phyloP scores from a whole-genome alignment of 1,140 invertebrate species.

The Drosophila chauvacae region DNA sequence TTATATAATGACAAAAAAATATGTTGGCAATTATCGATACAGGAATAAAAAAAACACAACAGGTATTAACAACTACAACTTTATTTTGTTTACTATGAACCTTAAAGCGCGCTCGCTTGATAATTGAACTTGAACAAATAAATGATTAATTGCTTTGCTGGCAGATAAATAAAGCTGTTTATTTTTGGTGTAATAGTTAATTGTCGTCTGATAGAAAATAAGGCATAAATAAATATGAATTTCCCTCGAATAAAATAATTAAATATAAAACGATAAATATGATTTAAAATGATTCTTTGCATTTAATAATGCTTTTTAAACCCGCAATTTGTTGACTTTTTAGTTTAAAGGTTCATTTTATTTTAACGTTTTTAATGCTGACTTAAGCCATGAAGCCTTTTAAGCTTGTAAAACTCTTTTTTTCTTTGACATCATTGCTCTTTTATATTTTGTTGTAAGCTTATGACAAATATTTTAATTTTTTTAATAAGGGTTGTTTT shows the following conservation, averaged over 20 bases:
- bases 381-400: background rate
- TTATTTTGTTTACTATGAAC: constrained; percentile 5
- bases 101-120: background rate
- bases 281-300: background rate
- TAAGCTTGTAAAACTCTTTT: too few relatives aligned
- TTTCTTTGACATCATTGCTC: too few relatives aligned
- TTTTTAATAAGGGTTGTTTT: background rate
- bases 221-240: background rate
- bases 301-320: background rate
- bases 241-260: background rate
- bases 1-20: constrained; percentile 7
- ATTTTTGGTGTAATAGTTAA: constrained; percentile 15
- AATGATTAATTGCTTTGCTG: constrained; percentile 15
- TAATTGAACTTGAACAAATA: constrained; percentile 18
- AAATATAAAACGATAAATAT: background rate
- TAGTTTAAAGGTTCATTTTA: too few relatives aligned
- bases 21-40: background rate
- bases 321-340: background rate
- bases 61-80: constrained; percentile 1
- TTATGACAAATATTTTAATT: background rate
- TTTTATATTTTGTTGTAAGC: background rate
- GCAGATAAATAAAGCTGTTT: constrained; percentile 10
- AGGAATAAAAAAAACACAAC: background rate
- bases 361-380: background rate
- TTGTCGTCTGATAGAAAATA: background rate